phyloP scores from a whole-genome alignment of 2,797 vertebrate species.

The Gadopsis marmoratus region DNA sequence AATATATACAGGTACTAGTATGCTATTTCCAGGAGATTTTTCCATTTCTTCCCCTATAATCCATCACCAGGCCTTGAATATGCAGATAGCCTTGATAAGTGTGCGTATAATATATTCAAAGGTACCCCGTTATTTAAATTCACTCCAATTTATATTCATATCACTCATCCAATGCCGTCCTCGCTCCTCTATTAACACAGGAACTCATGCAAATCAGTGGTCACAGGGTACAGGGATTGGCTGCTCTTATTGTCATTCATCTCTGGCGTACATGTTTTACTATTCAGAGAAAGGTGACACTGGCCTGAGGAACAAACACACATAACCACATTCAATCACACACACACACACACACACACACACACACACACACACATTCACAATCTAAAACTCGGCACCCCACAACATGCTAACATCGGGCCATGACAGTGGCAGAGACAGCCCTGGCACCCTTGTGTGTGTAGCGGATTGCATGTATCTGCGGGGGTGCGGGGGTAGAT shows the following conservation, averaged over 20 bases:
- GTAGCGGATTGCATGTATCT: conserved; percentile 21
- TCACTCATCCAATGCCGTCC: conserved; percentile 53
- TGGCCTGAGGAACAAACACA: conserved; percentile 36
- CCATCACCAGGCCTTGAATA: conserved; percentile 62
- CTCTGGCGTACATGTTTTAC: conserved; percentile 53
- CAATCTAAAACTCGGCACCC: conserved; percentile 8
- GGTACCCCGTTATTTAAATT: conserved; percentile 70
- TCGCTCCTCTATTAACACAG: conserved; percentile 57
- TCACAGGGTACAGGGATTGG: conserved; percentile 60
- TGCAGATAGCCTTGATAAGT: conserved; percentile 61
- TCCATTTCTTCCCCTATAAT: conserved; percentile 45
- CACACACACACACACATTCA: conserved; percentile 3
- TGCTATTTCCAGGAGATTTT: conserved; percentile 17
- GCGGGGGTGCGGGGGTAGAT: background rate
- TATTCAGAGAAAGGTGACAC: conserved; percentile 49
- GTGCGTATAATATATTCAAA: conserved; percentile 62
- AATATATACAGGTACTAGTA: background rate
- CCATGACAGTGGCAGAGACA: conserved; percentile 23
- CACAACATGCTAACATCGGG: conserved; percentile 7
- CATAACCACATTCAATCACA: conserved; percentile 5
- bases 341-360: conserved; percentile 29
- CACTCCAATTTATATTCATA: conserved; percentile 73
- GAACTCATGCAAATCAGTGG: conserved; percentile 69
- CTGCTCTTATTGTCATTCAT: conserved; percentile 66
- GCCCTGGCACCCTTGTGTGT: conserved; percentile 2